Evolutionary conservation across 2,888 invertebrate species (phyloP).

Genomic region (Mermis nigrescens): DNA sequence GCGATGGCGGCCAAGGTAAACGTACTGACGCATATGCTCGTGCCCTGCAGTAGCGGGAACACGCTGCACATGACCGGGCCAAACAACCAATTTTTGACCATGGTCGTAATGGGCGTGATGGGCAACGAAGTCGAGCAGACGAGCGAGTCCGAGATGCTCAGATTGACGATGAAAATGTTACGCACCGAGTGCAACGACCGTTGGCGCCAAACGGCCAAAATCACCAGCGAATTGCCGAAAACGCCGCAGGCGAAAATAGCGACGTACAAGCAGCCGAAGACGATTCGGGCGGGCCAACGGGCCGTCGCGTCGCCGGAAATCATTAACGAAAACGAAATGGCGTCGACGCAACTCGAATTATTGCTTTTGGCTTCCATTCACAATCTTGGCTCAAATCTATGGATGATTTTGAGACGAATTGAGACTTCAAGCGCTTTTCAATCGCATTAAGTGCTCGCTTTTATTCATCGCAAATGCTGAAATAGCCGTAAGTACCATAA

Average conservation of each 20-base stretch:
- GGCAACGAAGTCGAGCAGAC: conserved; percentile 1
- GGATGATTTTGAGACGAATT: no score
- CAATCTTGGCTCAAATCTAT: no score
- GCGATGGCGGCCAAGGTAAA: conserved; percentile 84
- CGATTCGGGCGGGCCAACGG: neutral
- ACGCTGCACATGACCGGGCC: conserved; percentile 41
- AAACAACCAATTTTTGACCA: neutral
- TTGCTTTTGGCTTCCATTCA: no score
- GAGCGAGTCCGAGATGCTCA: neutral
- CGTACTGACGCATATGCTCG: conserved; percentile 85
- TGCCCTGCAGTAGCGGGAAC: conserved; percentile 72
- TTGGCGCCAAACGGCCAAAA: neutral
- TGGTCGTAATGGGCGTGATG: conserved; percentile 2
- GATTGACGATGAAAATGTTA: conserved; percentile 2
- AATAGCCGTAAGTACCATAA: no score
- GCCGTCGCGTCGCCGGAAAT: neutral
- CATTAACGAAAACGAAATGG: neutral
- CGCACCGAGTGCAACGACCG: neutral
- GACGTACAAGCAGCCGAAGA: neutral
- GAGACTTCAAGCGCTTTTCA: no score
- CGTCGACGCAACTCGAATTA: neutral
- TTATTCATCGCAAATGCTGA: no score
- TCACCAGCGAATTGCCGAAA: neutral
- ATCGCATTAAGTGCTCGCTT: no score
- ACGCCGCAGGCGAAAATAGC: neutral